Evolutionary conservation across 2,888 invertebrate genomes (phyloP), one percentile per base, ranked within the genome.

Genomic region (Germaria angustata): DNA sequence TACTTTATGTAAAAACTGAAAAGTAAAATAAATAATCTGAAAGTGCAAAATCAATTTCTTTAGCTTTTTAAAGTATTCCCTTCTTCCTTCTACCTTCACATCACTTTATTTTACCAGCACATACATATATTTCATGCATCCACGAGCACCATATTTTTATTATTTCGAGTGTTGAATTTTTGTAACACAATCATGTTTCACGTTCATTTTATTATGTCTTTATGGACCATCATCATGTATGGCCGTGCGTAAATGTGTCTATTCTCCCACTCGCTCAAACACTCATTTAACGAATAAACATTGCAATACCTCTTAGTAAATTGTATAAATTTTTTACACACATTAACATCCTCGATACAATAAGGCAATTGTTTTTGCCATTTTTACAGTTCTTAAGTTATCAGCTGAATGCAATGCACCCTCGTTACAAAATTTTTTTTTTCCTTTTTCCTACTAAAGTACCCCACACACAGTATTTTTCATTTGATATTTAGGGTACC

Each of bases 401-500:
- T 46, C 34, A 63, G 9, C 39, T 36, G 63, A 15, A 46, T 28
- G 46, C 46, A 72, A 63, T 13, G 28, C 68, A 68, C 72, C 72
- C 77, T 68, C 66, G 72, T 63, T 57, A 63, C 55, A 49, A 55
- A 32, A 55, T 73, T 65, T 13, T 59, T 24, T 41, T 15, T 11
- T 57, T 28, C 34, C 32, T 49, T 51, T 73, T 41, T 32, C 15
- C n/a, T 11, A 36, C 1, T 57, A 22, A 69, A 63, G 32, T 32
- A 66, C 66, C 59, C 2, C 22, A 39, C 15, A 75, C 5, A 28
- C 13, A 57, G n/a, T 34, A 22, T 46, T 55, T 71, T 44, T 61
- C 51, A 15, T 34, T 59, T 55, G 17, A 41, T 71, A 57, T 32
- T 76, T 68, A 72, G 78, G 81, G 81, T 81, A 81, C 81, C 81